These are phyloP conservation scores for Urosaurus nigricauda DNA, from an alignment of 2,797 vertebrate genomes.

Conservation along the genomic window DNA sequence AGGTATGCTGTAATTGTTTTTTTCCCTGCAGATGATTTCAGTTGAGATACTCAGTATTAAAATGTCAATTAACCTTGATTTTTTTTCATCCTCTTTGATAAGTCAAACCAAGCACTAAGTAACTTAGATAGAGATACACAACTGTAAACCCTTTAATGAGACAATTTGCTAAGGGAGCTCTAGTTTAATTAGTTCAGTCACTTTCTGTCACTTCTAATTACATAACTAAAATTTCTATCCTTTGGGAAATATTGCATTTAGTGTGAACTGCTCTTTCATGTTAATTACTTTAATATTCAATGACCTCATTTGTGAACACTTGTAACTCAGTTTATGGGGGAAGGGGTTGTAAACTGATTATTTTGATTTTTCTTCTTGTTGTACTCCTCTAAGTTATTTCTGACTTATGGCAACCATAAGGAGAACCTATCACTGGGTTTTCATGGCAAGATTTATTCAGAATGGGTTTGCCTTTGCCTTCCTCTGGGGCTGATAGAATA, in stretches of 20 bases:
- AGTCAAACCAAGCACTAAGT: conserved; percentile 74
- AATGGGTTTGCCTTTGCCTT: too few relatives aligned
- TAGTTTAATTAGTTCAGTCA: conserved; percentile 73
- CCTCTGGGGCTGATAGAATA: too few relatives aligned
- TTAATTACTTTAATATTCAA: conserved; percentile 57
- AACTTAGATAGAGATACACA: conserved; percentile 70
- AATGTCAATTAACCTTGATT: conserved; percentile 75
- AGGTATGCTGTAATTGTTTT: conserved; percentile 62
- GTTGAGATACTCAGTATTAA: conserved; percentile 72
- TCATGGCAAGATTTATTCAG: too few relatives aligned
- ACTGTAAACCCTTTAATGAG: conserved; percentile 72
- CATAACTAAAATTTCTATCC: conserved; percentile 55
- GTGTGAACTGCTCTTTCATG: conserved; percentile 58
- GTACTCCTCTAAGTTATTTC: too few relatives aligned
- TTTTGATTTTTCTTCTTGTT: conserved; percentile 25
- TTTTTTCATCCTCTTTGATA: conserved; percentile 65
- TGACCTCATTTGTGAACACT: conserved; percentile 53
- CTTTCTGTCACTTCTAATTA: conserved; percentile 74
- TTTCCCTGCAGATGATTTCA: conserved; percentile 68
- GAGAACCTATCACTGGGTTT: too few relatives aligned
- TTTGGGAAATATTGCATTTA: conserved; percentile 66
- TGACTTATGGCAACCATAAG: too few relatives aligned
- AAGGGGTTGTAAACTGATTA: conserved; percentile 38
- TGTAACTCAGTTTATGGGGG: conserved; percentile 52
- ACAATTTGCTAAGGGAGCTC: conserved; percentile 67